Percentiles rank a stretch among this genome's conserved stretches.
These are phyloP conservation scores for Nibea albiflora DNA, from an alignment of 2,113 vertebrate genomes.

Conservation along the genomic window DNA sequence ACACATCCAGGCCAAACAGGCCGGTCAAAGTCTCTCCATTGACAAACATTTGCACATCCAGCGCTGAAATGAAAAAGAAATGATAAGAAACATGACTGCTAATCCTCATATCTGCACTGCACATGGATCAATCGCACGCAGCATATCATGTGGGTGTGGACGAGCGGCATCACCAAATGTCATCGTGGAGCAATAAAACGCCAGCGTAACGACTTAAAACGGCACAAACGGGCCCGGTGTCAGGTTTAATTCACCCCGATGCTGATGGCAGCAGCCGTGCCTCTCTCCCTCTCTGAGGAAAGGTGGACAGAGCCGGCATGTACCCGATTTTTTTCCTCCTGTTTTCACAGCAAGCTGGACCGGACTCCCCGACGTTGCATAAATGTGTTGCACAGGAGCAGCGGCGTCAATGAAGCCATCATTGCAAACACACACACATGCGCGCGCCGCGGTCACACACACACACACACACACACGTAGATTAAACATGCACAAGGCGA, in stretches of 20 bases:
- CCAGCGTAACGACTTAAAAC: constrained; percentile 8
- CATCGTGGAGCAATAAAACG: constrained; percentile 34
- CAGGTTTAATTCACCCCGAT: constrained; percentile 27
- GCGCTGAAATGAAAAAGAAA: not conserved
- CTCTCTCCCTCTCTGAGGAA: constrained; percentile 4
- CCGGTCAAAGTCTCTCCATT: constrained; percentile 33
- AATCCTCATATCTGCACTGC: constrained; percentile 57
- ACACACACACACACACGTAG: not conserved
- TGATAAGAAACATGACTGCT: not conserved
- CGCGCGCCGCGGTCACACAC: not conserved
- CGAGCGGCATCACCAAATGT: constrained; percentile 62
- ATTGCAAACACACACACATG: constrained; percentile 3
- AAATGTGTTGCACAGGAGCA: constrained; percentile 49
- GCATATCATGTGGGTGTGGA: constrained; percentile 77
- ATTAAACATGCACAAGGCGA: not conserved
- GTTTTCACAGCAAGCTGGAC: constrained; percentile 53
- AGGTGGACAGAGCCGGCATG: constrained; percentile 44
- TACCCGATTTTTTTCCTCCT: constrained; percentile 39
- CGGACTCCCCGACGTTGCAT: constrained; percentile 54
- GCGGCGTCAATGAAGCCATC: constrained; percentile 48
- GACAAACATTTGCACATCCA: constrained; percentile 21
- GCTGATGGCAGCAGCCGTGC: constrained; percentile 36
- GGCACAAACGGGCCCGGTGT: constrained; percentile 28
- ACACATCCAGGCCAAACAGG: constrained; percentile 54
- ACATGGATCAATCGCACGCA: constrained; percentile 69